Percentiles rank a stretch among this genome's conserved stretches.
Evolutionary conservation across 2,888 invertebrate species (phyloP).

Genomic region (Brenthis daphne): DNA sequence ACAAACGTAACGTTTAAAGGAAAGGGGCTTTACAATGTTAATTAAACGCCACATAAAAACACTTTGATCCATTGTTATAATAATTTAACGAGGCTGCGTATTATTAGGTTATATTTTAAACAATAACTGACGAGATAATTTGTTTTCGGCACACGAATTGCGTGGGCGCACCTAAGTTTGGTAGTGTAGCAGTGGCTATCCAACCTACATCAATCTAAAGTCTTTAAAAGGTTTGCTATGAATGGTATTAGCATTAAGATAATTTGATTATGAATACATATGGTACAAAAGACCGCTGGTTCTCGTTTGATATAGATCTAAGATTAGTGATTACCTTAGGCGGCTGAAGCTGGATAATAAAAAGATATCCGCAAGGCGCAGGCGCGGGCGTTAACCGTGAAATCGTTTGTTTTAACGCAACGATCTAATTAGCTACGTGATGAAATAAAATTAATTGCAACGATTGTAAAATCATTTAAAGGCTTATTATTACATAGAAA

Average conservation of each 20-base stretch:
- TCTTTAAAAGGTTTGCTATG: constrained; percentile 37
- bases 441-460: constrained; percentile 26
- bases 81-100: constrained; percentile 15
- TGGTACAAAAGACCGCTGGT: constrained; percentile 26
- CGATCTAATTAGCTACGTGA: constrained; percentile 22
- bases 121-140: constrained; percentile 34
- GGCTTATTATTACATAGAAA: background rate
- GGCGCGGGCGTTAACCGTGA: constrained; percentile 28
- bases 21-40: constrained; percentile 11
- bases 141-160: constrained; percentile 34
- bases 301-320: constrained; percentile 30
- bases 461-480: constrained; percentile 9
- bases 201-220: constrained; percentile 34
- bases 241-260: constrained; percentile 32
- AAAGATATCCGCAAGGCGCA: constrained; percentile 18
- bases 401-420: constrained; percentile 36
- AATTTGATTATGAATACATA: constrained; percentile 36
- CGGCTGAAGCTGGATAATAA: constrained; percentile 5
- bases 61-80: background rate
- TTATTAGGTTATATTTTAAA: constrained; percentile 25
- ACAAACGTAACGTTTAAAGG: constrained; percentile 6
- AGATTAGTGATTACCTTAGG: constrained; percentile 13
- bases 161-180: constrained; percentile 38
- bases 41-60: constrained; percentile 9
- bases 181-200: constrained; percentile 34